phyloP scores from a whole-genome alignment of 2,888 invertebrate genomes.

The Euplexia lucipara region DNA sequence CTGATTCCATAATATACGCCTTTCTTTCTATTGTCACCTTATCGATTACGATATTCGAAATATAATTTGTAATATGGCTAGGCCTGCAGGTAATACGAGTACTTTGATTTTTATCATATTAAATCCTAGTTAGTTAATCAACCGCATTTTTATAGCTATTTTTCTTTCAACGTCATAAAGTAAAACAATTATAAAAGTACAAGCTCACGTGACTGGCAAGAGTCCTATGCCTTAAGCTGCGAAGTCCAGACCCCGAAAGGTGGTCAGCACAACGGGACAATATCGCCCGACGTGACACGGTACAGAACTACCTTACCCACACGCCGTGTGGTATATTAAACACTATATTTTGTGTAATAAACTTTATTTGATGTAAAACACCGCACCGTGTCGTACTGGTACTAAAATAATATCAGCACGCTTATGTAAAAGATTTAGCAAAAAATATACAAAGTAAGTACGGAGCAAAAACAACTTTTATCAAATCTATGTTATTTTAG shows the following conservation, averaged over 20 bases:
- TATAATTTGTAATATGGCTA: too few species aligned
- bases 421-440: background rate
- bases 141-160: too few species aligned
- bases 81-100: too few species aligned
- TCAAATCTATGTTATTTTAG: slow-evolving; percentile 22
- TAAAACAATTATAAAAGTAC: slow-evolving; percentile 34
- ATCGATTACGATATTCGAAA: too few species aligned
- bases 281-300: slow-evolving; percentile 40
- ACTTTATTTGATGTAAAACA: slow-evolving; percentile 25
- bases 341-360: slow-evolving; percentile 33
- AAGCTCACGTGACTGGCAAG: slow-evolving; percentile 24
- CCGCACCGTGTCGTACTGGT: background rate
- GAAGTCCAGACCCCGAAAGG: background rate
- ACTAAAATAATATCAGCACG: background rate
- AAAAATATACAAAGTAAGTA: background rate
- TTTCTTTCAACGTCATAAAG: background rate
- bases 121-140: too few species aligned
- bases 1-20: too few species aligned
- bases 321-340: slow-evolving; percentile 24
- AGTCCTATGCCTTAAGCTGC: background rate
- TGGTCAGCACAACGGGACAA: slow-evolving; percentile 27
- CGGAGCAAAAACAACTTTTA: background rate
- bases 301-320: slow-evolving; percentile 13
- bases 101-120: too few species aligned
- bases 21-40: too few species aligned